Conservation (phyloP, 2,113 vertebrate species). For the Microcebus lehilahytsara region DNA sequence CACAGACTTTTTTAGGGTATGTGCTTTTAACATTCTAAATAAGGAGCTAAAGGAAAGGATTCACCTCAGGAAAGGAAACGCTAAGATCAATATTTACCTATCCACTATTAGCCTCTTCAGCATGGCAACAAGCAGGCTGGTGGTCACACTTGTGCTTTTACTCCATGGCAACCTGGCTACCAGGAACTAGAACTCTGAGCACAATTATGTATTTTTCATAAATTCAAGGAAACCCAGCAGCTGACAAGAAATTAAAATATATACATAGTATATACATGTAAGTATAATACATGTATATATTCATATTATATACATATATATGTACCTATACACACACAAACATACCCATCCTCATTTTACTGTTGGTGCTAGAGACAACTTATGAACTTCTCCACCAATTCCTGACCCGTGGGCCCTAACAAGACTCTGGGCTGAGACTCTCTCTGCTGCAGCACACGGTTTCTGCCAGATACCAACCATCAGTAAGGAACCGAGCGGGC, state of each 20-base stretch:
- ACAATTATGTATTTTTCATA: background rate
- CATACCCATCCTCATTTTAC: background rate
- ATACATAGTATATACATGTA: background rate
- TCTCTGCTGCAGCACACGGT: background rate
- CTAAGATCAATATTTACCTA: background rate
- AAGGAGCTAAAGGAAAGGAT: background rate
- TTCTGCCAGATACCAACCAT: background rate
- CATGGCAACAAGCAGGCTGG: background rate
- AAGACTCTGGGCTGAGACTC: background rate
- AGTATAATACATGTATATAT: background rate
- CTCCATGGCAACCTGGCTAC: background rate
- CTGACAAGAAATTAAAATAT: background rate
- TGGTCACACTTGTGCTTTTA: background rate
- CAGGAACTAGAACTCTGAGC: background rate
- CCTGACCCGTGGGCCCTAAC: background rate
- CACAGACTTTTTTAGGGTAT: background rate
- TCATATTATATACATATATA: background rate
- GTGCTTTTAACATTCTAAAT: background rate
- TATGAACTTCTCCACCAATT: background rate
- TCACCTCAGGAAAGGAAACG: background rate
- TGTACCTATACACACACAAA: background rate
- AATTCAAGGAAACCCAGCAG: background rate
- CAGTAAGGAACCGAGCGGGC: background rate
- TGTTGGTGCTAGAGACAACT: background rate
- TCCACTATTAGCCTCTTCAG: background rate